Conservation (phyloP, 2,888 invertebrate species). For the Proisotoma minuta region DNA sequence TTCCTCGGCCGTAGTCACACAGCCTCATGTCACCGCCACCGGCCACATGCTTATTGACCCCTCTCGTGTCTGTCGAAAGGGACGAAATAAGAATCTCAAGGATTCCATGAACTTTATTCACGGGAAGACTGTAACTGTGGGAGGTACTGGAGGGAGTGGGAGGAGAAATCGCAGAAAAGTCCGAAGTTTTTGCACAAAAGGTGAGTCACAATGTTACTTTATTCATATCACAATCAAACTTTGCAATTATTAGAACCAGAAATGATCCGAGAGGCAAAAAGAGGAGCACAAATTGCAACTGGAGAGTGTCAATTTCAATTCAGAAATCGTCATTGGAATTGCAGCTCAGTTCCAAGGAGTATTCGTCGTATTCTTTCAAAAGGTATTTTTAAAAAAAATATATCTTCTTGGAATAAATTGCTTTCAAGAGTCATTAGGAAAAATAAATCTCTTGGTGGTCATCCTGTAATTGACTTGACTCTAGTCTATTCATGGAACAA, state of each 20-base stretch:
- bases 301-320: slow-evolving; percentile 85
- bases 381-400: no score
- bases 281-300: slow-evolving; percentile 76
- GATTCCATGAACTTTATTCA: slow-evolving; percentile 42
- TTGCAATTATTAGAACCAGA: slow-evolving; percentile 77
- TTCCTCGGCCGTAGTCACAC: background rate
- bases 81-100: slow-evolving; percentile 56
- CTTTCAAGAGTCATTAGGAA: no score
- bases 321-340: slow-evolving; percentile 76
- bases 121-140: slow-evolving; percentile 5
- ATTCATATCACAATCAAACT: slow-evolving; percentile 49
- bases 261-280: slow-evolving; percentile 74
- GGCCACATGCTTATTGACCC: slow-evolving; percentile 86
- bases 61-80: slow-evolving; percentile 80
- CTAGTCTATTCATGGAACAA: no score
- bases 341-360: slow-evolving; percentile 72
- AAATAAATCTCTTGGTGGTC: background rate
- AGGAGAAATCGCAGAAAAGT: background rate
- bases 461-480: background rate
- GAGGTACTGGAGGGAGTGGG: slow-evolving; percentile 2
- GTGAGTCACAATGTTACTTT: no score
- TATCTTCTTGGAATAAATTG: no score
- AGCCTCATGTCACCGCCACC: slow-evolving; percentile 46
- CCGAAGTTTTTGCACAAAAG: no score
- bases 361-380: slow-evolving; percentile 78